Evolutionary conservation across 2,113 vertebrate species (phyloP), one percentile per base, ranked within the genome.

Genomic region (Heteronetta atricapilla): DNA sequence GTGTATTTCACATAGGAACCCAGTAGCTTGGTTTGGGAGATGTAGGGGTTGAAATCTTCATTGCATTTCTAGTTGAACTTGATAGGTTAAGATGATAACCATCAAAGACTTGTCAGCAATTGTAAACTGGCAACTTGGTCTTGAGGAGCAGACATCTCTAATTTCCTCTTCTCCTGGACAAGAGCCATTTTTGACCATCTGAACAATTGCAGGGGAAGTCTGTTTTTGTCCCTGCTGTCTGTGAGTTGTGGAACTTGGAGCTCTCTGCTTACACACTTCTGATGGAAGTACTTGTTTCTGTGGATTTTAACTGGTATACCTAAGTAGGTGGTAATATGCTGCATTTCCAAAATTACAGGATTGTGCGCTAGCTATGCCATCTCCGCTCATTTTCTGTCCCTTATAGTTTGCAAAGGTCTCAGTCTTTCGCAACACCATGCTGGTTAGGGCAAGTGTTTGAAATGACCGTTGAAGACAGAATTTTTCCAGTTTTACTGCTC

Each of bases 401-500:
- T 92, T 70, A 70, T 4, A 62, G 12, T 52, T 86, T 44, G 76
- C 48, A 92, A 76, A 53, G 48, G 19, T 64, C 56, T 90, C 63
- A 80, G 48, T 44, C 72, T 86, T 74, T 83, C 66, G 38, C 68
- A 56, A 76, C 55, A 50, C 68, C 89, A 46, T 69, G 76, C 76
- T 77, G 60, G 86, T 88, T 50, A 69, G 55, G 80, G 75, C 72
- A 64, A 76, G 62, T 70, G 56, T 64, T 91, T 6, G 31, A 88
- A 93, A 91, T 3, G 13, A 87, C 93, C 83, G 84, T 67, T 87
- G 60, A 74, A 87, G 88, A 79, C 70, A 82, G 82, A 73, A 53
- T 82, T 85, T 87, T 94, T 85, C 66, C 86, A 90, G 59, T 46
- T 67, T 73, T 34, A 10, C 38, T 22, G 10, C 25, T 77, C 12